Percentiles rank a stretch among this genome's conserved stretches.
phyloP scores from a whole-genome alignment of 2,888 invertebrate genomes.

The Congeria kusceri region DNA sequence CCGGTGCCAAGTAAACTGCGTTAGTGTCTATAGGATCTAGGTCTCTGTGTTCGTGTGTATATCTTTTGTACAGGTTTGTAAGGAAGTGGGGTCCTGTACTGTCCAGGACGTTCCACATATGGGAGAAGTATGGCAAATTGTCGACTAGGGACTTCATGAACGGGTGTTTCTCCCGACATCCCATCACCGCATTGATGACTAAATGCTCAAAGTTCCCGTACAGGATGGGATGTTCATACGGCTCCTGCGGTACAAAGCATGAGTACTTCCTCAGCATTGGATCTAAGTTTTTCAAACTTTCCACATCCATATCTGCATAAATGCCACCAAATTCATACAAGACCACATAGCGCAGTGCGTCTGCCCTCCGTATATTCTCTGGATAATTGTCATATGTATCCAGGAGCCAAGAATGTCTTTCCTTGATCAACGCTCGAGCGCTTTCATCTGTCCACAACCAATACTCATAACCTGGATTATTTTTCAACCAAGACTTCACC shows the following conservation, averaged over 20 bases:
- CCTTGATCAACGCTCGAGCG: constrained; percentile 77
- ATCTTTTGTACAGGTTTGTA: constrained; percentile 70
- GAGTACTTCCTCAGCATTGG: constrained; percentile 74
- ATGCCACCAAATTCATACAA: constrained; percentile 83
- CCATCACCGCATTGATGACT: constrained; percentile 81
- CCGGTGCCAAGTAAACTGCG: constrained; percentile 75
- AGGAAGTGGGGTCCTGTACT: constrained; percentile 82
- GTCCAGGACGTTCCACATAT: constrained; percentile 80
- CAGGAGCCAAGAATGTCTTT: constrained; percentile 76
- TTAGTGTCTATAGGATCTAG: constrained; percentile 53
- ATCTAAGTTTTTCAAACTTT: constrained; percentile 77
- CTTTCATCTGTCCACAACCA: constrained; percentile 84
- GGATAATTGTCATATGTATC: constrained; percentile 77
- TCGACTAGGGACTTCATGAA: constrained; percentile 78
- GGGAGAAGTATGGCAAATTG: constrained; percentile 71
- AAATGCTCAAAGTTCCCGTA: constrained; percentile 79
- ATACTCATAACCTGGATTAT: constrained; percentile 83
- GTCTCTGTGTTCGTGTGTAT: constrained; percentile 28
- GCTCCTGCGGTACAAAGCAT: constrained; percentile 80
- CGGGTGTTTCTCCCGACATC: constrained; percentile 77
- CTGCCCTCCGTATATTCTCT: constrained; percentile 79
- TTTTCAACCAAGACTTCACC: constrained; percentile 79
- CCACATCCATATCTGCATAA: constrained; percentile 83
- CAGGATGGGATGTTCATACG: constrained; percentile 79
- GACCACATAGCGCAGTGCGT: constrained; percentile 82